Conservation (phyloP, 1,140 invertebrate genomes). For the Brachionus plicatilis region DNA sequence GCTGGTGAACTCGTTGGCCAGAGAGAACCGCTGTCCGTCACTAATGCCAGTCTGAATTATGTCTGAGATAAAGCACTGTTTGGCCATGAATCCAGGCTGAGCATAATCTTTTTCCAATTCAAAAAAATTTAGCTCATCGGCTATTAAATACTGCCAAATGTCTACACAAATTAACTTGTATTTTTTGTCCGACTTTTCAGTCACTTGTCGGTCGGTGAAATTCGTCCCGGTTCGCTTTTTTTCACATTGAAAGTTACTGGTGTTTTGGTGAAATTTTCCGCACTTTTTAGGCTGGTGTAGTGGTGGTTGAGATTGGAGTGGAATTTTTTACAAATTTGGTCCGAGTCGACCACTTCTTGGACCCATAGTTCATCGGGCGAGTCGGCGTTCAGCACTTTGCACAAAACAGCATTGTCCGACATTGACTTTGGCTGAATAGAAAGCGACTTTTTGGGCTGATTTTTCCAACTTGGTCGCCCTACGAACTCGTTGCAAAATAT, state of each 20-base stretch:
- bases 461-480: neutral
- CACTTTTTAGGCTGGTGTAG: neutral
- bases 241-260: neutral
- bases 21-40: neutral
- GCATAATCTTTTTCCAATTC: neutral
- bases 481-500: neutral
- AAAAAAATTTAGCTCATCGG: neutral
- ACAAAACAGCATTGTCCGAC: neutral
- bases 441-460: neutral
- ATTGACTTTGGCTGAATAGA: neutral
- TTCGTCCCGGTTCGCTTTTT: neutral
- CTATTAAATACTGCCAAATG: neutral
- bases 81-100: neutral
- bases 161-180: constrained; percentile 1
- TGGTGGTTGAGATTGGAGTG: neutral
- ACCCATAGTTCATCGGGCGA: constrained; percentile 8
- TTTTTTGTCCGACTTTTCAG: neutral
- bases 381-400: neutral
- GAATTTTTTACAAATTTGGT: neutral
- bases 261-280: neutral
- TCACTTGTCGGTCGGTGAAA: neutral
- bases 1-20: neutral
- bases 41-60: neutral
- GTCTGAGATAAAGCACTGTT: neutral
- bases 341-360: neutral